These are phyloP conservation scores for Plagodis dolabraria DNA, from an alignment of 2,888 invertebrate species.

Conservation along the genomic window DNA sequence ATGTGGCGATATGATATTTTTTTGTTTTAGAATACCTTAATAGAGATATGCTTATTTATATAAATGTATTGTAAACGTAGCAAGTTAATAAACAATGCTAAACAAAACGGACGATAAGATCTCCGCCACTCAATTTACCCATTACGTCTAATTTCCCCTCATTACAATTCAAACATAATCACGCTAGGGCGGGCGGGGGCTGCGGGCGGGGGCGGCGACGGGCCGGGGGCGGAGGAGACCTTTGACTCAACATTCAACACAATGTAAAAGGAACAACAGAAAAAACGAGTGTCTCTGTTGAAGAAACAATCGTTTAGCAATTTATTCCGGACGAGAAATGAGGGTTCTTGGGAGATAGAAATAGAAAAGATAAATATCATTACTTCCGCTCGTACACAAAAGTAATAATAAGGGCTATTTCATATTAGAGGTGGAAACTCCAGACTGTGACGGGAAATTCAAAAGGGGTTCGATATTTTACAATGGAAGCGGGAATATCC, in stretches of 20 bases:
- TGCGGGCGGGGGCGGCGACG: conserved; percentile 5
- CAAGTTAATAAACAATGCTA: neutral
- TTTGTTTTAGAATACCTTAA: no score
- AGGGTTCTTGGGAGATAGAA: no score
- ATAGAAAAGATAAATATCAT: no score
- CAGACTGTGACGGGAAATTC: no score
- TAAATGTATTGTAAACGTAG: neutral
- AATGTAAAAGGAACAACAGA: conserved; percentile 17
- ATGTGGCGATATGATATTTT: no score
- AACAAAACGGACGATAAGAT: neutral
- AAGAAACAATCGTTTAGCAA: conserved; percentile 32
- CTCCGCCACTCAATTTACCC: conserved; percentile 6
- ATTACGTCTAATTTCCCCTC: conserved; percentile 9
- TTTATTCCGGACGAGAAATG: conserved; percentile 13
- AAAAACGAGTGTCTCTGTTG: conserved; percentile 25
- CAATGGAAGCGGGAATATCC: no score
- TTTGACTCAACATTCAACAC: conserved; percentile 17
- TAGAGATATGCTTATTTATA: no score
- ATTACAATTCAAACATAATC: conserved; percentile 28
- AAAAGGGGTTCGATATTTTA: no score
- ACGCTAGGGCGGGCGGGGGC: conserved; percentile 8
- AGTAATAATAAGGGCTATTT: no score
- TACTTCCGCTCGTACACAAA: no score
- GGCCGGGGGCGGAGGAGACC: conserved; percentile 10
- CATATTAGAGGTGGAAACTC: no score